These are phyloP conservation scores for Pelodiscus sinensis DNA, from an alignment of 2,113 vertebrate species.

Conservation along the genomic window DNA sequence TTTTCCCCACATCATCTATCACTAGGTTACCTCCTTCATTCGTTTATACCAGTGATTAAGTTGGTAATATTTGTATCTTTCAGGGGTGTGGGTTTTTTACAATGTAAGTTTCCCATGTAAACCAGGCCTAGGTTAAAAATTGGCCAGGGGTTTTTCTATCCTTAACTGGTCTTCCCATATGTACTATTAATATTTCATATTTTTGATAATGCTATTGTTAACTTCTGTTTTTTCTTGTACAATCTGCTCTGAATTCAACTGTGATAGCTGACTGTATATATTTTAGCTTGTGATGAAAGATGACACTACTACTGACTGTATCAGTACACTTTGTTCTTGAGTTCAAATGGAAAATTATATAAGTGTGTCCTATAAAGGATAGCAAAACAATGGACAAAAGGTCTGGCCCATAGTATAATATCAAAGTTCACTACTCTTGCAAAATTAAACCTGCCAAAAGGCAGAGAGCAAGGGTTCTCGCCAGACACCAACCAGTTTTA, in stretches of 20 bases:
- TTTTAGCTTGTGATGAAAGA: neutral
- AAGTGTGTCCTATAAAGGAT: neutral
- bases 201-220: neutral
- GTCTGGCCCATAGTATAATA: neutral
- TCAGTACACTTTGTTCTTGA: neutral
- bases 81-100: neutral
- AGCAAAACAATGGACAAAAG: neutral
- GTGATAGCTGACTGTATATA: neutral
- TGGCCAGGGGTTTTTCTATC: accelerated
- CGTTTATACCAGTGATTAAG: neutral
- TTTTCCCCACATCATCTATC: too few relatives aligned
- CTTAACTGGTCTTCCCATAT: accelerated
- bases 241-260: neutral
- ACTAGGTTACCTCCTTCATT: too few relatives aligned
- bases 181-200: neutral
- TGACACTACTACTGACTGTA: neutral
- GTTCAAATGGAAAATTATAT: neutral
- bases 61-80: neutral
- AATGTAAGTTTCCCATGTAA: neutral
- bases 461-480: neutral
- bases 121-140: neutral
- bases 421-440: neutral
- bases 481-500: neutral
- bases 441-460: neutral
- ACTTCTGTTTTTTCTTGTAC: neutral